Base-by-base conservation (phyloP, 2,113 vertebrate genomes). In the Calonectris borealis region DNA sequence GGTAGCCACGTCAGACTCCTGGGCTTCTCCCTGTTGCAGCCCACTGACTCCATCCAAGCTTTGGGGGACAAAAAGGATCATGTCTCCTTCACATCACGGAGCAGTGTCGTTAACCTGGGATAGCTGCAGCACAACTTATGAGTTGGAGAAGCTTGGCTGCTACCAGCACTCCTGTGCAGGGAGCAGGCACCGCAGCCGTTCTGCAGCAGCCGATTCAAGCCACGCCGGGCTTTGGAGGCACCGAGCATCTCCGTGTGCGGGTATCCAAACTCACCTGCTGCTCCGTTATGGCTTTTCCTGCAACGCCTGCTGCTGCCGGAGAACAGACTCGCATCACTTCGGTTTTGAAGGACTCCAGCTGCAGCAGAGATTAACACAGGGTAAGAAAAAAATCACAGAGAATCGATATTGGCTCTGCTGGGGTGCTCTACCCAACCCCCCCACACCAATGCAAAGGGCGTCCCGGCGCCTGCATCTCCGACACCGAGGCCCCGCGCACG, bases 271-370 rank as follows among this genome's bases (percentile, higher is more conserved):
- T 34, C 57, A 98, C 98, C 98, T 98, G 96, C 54, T 98, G 96
- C 76, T 98, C 93, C 0, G 92, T 91, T 29, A 94, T 0, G 0
- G 88, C 27, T 19, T 54, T 90, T 62, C 95, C 94, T 2, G 60
- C 84, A 54, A 48, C 46, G 0, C 71, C 91, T 6, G 68, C 88
- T 20, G 36, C 83, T n/a, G 52, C 85, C 5, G 97, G 92, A 13
- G 84, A 98, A 26, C 97, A 96, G 38, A 31, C 76, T 86, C 38
- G 91, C 78, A 97, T 94, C 83, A 99, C 94, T 27, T 76, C 98
- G 52, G 42, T 90, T 88, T 97, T 94, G 94, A 99, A 97, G 32
- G 95, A 92, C 81, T 98, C 97, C 75, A 98, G 95, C 98, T 99
- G 76, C 15, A 18, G 77, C 68, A 94, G 44, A 91, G 61, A 49